Evolutionary conservation across 2,888 invertebrate species (phyloP).

Genomic region (Melinopterus prodromus): DNA sequence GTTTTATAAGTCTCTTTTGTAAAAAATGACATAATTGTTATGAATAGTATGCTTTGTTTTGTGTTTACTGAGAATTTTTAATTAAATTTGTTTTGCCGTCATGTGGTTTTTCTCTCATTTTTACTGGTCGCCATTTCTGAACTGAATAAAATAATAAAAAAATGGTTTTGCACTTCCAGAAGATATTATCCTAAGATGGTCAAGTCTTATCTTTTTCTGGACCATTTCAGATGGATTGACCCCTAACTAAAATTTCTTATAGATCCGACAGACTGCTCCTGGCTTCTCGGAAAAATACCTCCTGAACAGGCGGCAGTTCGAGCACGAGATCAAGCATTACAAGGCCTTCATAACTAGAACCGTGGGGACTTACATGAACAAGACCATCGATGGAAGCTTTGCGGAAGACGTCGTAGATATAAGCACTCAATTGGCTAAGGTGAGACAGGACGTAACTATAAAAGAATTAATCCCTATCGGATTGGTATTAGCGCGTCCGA

Average conservation of each 20-base stretch:
- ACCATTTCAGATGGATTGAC: too few relatives aligned
- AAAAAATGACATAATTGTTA: too few relatives aligned
- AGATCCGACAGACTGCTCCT: slow-evolving; percentile 73
- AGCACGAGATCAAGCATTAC: slow-evolving; percentile 68
- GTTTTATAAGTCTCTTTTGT: too few relatives aligned
- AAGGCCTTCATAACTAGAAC: slow-evolving; percentile 68
- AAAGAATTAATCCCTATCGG: slow-evolving; percentile 45
- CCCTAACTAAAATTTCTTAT: slow-evolving; percentile 46
- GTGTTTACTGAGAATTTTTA: too few relatives aligned
- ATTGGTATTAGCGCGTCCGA: slow-evolving; percentile 1
- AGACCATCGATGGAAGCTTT: slow-evolving; percentile 61
- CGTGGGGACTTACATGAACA: slow-evolving; percentile 63
- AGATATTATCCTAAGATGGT: too few relatives aligned
- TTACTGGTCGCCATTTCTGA: too few relatives aligned
- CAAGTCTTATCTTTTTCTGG: too few relatives aligned
- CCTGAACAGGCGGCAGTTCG: slow-evolving; percentile 67
- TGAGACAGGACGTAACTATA: slow-evolving; percentile 47
- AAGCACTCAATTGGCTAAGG: slow-evolving; percentile 70
- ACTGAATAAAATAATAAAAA: too few relatives aligned
- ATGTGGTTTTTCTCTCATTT: too few relatives aligned
- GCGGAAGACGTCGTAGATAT: slow-evolving; percentile 69
- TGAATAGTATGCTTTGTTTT: too few relatives aligned
- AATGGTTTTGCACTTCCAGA: too few relatives aligned
- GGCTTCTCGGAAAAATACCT: slow-evolving; percentile 73
- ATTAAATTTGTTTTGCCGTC: too few relatives aligned